These are phyloP conservation scores for Oscheius sp. DNA, from an alignment of 2,888 invertebrate genomes.

Conservation along the genomic window DNA sequence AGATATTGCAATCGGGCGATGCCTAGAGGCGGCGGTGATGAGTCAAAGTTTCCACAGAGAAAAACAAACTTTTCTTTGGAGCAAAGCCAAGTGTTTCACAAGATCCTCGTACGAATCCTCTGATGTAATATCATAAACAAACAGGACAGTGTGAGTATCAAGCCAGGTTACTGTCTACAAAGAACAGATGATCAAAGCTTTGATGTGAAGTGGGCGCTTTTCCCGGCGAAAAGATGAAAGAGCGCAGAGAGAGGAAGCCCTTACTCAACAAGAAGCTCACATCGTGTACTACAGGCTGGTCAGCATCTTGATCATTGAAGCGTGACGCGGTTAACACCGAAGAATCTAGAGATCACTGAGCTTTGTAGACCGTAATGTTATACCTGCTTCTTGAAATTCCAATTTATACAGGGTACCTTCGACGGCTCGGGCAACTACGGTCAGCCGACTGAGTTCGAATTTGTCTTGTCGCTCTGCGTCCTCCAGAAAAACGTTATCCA, in stretches of 20 bases:
- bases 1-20: constrained; percentile 33
- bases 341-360: constrained; percentile 2
- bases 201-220: constrained; percentile 1
- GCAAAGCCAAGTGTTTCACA: constrained; percentile 2
- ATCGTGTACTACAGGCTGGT: constrained; percentile 17
- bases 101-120: constrained; percentile 24
- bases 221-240: background rate
- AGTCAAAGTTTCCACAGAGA: background rate
- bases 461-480: constrained; percentile 17
- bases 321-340: background rate
- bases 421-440: background rate
- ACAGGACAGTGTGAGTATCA: constrained; percentile 24
- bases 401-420: constrained; percentile 10
- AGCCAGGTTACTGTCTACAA: constrained; percentile 30
- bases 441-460: constrained; percentile 18
- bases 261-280: constrained; percentile 7
- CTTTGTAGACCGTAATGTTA: background rate
- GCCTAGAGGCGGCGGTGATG: constrained; percentile 3
- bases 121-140: constrained; percentile 29
- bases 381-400: constrained; percentile 32
- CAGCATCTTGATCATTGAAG: background rate
- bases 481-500: constrained; percentile 28
- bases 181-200: background rate
- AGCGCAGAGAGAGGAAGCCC: background rate
- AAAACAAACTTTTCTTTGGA: constrained; percentile 23